Evolutionary conservation across 1,140 invertebrate species (phyloP).

Genomic region (Heliconius hermathena): DNA sequence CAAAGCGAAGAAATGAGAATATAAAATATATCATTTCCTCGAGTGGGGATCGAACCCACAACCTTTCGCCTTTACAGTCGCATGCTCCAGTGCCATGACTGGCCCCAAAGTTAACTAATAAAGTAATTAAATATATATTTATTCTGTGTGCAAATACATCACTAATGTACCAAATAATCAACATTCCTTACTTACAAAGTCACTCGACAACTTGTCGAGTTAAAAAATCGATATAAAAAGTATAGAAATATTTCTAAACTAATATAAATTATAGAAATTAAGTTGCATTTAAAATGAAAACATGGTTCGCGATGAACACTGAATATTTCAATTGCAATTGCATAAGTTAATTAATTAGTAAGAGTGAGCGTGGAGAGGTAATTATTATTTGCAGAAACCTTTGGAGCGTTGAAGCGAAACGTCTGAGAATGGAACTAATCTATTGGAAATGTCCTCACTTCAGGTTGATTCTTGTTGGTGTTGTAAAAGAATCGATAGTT

Average conservation of each 20-base stretch:
- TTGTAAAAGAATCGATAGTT: neutral
- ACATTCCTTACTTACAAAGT: too few relatives aligned
- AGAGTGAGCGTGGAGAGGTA: constrained; percentile 8
- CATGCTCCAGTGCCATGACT: too few relatives aligned
- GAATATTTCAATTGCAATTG: neutral
- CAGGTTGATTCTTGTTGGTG: constrained; percentile 38
- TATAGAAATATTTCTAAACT: neutral
- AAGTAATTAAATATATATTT: too few relatives aligned
- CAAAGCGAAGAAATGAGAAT: too few relatives aligned
- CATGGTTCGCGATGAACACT: neutral
- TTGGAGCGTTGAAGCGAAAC: constrained; percentile 41
- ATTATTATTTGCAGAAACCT: constrained; percentile 50
- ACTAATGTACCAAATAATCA: too few relatives aligned
- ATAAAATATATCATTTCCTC: too few relatives aligned
- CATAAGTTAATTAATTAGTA: constrained; percentile 24
- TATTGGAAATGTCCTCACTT: constrained; percentile 52
- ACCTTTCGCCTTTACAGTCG: too few relatives aligned
- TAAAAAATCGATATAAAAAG: neutral
- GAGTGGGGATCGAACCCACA: too few relatives aligned
- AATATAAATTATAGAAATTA: neutral
- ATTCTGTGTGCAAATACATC: too few relatives aligned
- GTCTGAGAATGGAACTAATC: constrained; percentile 48
- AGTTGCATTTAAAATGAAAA: neutral
- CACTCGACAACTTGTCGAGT: neutral
- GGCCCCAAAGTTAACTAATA: too few relatives aligned